Conservation (phyloP, 2,888 invertebrate species). For the Tipula helvola region DNA sequence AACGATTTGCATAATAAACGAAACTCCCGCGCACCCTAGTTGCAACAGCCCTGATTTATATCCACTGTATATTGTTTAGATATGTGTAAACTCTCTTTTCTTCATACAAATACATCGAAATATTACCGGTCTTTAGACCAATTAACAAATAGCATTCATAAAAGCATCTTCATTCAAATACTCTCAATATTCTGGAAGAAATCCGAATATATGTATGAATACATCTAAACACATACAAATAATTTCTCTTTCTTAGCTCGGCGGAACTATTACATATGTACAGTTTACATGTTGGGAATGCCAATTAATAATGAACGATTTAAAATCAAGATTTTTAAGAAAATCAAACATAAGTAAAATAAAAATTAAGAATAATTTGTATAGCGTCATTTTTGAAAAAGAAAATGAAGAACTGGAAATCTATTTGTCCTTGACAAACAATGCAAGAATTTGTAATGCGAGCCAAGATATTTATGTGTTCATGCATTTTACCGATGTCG, state of each 20-base stretch:
- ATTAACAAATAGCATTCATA: background rate
- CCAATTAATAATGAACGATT: background rate
- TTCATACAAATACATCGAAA: background rate
- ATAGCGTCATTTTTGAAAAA: background rate
- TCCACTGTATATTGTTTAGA: background rate
- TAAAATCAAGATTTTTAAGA: background rate
- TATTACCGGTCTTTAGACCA: background rate
- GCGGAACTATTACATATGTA: no score
- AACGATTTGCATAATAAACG: background rate
- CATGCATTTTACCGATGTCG: no score
- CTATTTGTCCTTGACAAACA: background rate
- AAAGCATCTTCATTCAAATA: background rate
- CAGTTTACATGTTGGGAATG: background rate
- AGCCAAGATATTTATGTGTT: no score
- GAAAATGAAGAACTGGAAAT: background rate
- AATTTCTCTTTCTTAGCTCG: background rate
- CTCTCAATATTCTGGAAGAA: background rate
- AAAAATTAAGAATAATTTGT: background rate
- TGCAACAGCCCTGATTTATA: background rate
- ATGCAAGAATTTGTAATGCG: background rate
- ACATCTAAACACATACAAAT: background rate
- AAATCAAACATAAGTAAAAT: background rate
- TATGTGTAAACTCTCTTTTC: background rate
- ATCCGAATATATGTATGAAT: background rate
- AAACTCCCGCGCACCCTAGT: background rate